phyloP scores from a whole-genome alignment of 1,140 invertebrate species.

The Dufourea novaeangliae region DNA sequence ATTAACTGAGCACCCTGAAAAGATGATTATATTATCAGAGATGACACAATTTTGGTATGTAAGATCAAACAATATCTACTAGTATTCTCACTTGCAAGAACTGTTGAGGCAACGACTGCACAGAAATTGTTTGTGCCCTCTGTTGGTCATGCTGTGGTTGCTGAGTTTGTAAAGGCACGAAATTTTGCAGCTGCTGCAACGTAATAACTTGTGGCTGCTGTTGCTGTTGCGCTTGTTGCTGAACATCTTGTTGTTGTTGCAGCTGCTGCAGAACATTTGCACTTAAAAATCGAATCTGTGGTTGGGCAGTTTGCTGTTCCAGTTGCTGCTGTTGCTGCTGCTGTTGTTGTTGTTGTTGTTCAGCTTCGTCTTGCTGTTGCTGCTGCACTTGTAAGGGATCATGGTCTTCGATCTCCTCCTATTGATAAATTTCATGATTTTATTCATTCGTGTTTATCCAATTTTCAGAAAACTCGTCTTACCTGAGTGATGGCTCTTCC shows the following conservation, averaged over 20 bases:
- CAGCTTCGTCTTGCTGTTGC: conserved; percentile 76
- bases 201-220: conserved; percentile 82
- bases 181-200: conserved; percentile 82
- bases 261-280: conserved; percentile 78
- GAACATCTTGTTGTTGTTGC: conserved; percentile 76
- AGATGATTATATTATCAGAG: conserved; percentile 3
- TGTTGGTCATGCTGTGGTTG: conserved; percentile 79
- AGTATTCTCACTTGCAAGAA: conserved; percentile 80
- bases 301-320: conserved; percentile 74
- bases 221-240: conserved; percentile 72
- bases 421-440: neutral
- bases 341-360: conserved; percentile 81
- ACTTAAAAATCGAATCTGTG: conserved; percentile 79
- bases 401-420: conserved; percentile 78
- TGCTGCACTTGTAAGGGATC: conserved; percentile 73
- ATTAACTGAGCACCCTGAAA: conserved; percentile 76
- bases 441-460: neutral
- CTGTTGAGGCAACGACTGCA: conserved; percentile 83
- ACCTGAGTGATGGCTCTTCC: conserved; percentile 64
- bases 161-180: conserved; percentile 80
- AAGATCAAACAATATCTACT: neutral
- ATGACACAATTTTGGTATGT: neutral
- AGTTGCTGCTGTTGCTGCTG: conserved; percentile 82
- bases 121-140: conserved; percentile 80
- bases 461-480: conserved; percentile 1